Percentiles rank a stretch among this genome's conserved stretches.
These are phyloP conservation scores for Stegana nigrithorax DNA, from an alignment of 2,888 invertebrate genomes.

Conservation along the genomic window DNA sequence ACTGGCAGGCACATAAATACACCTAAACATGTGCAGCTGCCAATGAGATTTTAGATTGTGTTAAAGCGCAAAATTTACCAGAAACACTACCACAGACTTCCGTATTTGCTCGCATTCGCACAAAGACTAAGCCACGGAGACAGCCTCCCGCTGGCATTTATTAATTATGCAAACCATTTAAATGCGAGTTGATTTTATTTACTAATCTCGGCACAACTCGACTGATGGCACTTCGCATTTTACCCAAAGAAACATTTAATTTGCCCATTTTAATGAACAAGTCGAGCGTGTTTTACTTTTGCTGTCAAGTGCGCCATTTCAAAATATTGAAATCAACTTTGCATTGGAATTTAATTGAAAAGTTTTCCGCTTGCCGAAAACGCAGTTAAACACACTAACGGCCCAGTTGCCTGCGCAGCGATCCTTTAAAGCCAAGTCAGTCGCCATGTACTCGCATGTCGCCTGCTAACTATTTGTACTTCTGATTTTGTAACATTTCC, in stretches of 20 bases:
- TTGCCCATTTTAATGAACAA: background rate
- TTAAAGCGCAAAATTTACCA: constrained; percentile 6
- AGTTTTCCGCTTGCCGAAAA: background rate
- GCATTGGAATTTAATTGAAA: too few species aligned
- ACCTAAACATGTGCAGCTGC: background rate
- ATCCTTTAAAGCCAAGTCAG: background rate
- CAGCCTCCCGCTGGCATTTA: constrained; percentile 44
- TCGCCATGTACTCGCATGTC: background rate
- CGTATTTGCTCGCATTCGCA: too few species aligned
- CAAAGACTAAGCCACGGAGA: too few species aligned
- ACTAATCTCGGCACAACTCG: constrained; percentile 24
- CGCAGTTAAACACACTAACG: background rate
- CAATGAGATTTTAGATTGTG: too few species aligned
- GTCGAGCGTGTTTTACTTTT: too few species aligned
- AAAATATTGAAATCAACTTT: too few species aligned
- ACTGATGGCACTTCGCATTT: too few species aligned
- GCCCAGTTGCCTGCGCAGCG: background rate
- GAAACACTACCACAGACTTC: background rate
- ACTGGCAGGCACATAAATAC: too few species aligned
- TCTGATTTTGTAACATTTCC: constrained; percentile 40
- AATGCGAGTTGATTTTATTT: constrained; percentile 56
- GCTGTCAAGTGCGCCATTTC: too few species aligned
- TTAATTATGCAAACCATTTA: constrained; percentile 59
- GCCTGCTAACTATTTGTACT: constrained; percentile 24
- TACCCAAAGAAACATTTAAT: background rate